Evolutionary conservation across 1,140 invertebrate species (phyloP), one percentile per base, ranked within the genome.

Genomic region (Bombus sibiricus): DNA sequence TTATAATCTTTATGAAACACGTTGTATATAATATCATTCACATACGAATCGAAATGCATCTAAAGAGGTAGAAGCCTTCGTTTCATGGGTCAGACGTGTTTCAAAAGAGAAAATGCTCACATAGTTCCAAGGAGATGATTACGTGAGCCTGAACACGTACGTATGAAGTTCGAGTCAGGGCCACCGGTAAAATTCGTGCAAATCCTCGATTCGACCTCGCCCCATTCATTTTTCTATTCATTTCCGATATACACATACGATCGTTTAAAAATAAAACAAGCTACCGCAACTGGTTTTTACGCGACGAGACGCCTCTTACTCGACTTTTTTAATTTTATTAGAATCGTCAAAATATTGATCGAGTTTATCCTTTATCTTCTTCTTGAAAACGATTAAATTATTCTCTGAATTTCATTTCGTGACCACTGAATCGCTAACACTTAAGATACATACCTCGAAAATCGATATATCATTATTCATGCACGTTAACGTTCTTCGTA

Each of bases 101-200:
- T 37, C 37, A 8, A 41, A 62, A 47, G 37, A n/a, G 34, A 34
- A 77, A n/a, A 32, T 47, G n/a, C 13, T 28, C 68, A 5, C 32
- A 57, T 22, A 18, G 71, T 71, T 34, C 37, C 37, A 62, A 79
- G 62, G 66, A 84, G 59, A 32, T 37, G 43, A 66, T 84, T 78
- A 79, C 82, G 82, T 84, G 82, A 69, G 82, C 39, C 22, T 15
- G 6, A 41, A 43, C 82, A 84, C 82, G 82, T 83, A 71, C 12
- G 28, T 34, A 39, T 8, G 10, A 47, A 15, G 66, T 47, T 79
- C 37, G 22, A 39, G 28, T 13, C 75, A 59, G 18, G 47, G 73
- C 13, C 34, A 25, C 22, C 12, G 18, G 15, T 71, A 37, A 47
- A 84, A 78, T 84, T 84, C n/a, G 47, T 79, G 75, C 75, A 78